phyloP scores from a whole-genome alignment of 2,888 invertebrate species.

The Allophyes oxyacanthae region DNA sequence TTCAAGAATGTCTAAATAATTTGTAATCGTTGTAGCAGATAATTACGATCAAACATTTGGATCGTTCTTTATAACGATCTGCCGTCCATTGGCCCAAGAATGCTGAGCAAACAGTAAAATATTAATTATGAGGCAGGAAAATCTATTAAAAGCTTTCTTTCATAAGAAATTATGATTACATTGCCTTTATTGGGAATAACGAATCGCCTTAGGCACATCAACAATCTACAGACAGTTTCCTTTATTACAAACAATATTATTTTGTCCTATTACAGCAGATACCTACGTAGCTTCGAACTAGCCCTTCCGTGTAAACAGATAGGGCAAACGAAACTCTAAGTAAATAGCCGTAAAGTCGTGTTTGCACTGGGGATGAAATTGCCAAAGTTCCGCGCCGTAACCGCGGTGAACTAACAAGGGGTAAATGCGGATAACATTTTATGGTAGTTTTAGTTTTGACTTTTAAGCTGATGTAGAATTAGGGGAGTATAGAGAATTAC shows the following conservation, averaged over 20 bases:
- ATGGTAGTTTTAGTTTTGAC: conserved; percentile 42
- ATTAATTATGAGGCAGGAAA: no score
- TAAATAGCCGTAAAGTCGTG: conserved; percentile 40
- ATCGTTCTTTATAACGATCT: no score
- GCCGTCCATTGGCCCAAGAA: no score
- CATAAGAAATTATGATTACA: no score
- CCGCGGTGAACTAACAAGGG: conserved; percentile 49
- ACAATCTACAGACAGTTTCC: conserved; percentile 9
- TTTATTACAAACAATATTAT: conserved; percentile 52
- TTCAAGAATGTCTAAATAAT: no score
- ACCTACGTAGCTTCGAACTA: conserved; percentile 43
- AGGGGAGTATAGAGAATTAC: conserved; percentile 17
- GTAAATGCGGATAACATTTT: conserved; percentile 36
- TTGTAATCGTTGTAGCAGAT: no score
- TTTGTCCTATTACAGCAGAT: conserved; percentile 47
- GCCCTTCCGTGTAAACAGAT: conserved; percentile 46
- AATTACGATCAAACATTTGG: no score
- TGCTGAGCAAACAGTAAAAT: no score
- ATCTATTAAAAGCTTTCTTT: no score
- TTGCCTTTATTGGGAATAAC: background rate
- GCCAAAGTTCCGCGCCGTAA: conserved; percentile 45
- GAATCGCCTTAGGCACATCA: conserved; percentile 3
- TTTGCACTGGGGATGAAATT: conserved; percentile 43
- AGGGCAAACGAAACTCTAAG: conserved; percentile 48
- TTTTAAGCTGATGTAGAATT: conserved; percentile 42